Base-by-base conservation (phyloP, 1,140 invertebrate species). In the Glossosoma conforme region DNA sequence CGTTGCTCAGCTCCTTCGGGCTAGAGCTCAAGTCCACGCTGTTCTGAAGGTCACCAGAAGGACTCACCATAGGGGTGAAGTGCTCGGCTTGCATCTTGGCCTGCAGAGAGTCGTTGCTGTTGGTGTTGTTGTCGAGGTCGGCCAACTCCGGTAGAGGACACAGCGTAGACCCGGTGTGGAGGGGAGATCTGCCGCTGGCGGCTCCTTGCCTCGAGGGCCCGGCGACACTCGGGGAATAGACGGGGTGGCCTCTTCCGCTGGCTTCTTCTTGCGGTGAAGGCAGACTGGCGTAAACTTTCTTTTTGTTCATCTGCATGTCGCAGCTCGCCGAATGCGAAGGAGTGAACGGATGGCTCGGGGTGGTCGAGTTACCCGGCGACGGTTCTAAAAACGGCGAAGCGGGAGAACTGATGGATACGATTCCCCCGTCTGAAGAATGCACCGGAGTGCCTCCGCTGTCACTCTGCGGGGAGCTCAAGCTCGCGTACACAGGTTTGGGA, bases 401-500 rank as follows among this genome's bases (percentile, higher is more conserved):
- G 1, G 67, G 66, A 42, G 58, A 60, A 6, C 42, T 41, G 20
- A 54, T 24, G 2, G 63, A 60, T 25, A 63, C 60, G 55, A 66
- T 68, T 9, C 65, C 65, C 28, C 66, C 44, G 36, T 55, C 52
- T 11, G 59, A 47, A n/a, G 43, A 19, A 20, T 55, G 59, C 52
- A 57, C 24, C 56, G 63, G 20, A 64, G 68, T 33, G 64, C 68
- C 20, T 60, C 64, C 18, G 64, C 66, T 24, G 64, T 59, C 57
- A 25, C 57, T 59, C 40, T 49, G 49, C 28, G 71, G 69, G 1
- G 70, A 72, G 17, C 67, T 69, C 45, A 74, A 58, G 44, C 69
- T 74, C 2, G 70, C 69, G 59, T 74, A 74, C 40, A 74, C 71
- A 3, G 70, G 71, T 20, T 69, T 70, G 37, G 67, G 61, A 56